Conservation (phyloP, 1,140 invertebrate species). For the Cylas formicarius region DNA sequence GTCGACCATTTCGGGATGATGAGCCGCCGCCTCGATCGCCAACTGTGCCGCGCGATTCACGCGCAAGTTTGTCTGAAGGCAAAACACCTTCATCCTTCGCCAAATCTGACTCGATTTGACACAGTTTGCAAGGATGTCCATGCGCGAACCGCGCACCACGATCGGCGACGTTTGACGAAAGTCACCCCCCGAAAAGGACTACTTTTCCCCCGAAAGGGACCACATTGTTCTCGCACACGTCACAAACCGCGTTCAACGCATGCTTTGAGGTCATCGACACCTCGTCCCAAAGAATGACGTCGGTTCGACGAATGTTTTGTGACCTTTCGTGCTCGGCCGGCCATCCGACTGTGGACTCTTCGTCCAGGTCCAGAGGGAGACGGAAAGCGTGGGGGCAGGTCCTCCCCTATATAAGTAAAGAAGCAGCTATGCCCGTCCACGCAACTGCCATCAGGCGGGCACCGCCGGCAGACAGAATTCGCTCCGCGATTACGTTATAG, state of each 20-base stretch:
- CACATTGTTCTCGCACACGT: slow-evolving; percentile 19
- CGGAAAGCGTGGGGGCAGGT: slow-evolving; percentile 33
- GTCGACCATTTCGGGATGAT: too few species aligned
- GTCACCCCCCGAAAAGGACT: slow-evolving; percentile 27
- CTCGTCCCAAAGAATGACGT: slow-evolving; percentile 36
- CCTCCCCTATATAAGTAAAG: slow-evolving; percentile 25
- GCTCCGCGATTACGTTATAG: too few species aligned
- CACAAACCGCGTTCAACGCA: slow-evolving; percentile 26
- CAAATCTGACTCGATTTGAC: too few species aligned
- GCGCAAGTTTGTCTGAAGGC: too few species aligned
- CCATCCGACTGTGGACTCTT: background rate
- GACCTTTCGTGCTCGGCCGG: background rate
- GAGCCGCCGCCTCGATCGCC: too few species aligned
- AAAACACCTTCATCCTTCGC: too few species aligned
- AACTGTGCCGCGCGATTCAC: too few species aligned
- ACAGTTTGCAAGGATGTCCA: background rate
- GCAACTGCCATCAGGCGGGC: slow-evolving; percentile 29
- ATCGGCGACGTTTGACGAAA: slow-evolving; percentile 30
- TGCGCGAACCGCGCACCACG: slow-evolving; percentile 7
- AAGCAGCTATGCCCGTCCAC: slow-evolving; percentile 35
- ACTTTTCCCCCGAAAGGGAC: slow-evolving; percentile 32
- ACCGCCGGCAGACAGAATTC: too few species aligned
- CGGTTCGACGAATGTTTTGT: background rate
- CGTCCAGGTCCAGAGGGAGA: slow-evolving; percentile 16
- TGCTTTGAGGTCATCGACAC: slow-evolving; percentile 30